phyloP scores from a whole-genome alignment of 2,797 vertebrate genomes.

The Linurgus olivaceus region DNA sequence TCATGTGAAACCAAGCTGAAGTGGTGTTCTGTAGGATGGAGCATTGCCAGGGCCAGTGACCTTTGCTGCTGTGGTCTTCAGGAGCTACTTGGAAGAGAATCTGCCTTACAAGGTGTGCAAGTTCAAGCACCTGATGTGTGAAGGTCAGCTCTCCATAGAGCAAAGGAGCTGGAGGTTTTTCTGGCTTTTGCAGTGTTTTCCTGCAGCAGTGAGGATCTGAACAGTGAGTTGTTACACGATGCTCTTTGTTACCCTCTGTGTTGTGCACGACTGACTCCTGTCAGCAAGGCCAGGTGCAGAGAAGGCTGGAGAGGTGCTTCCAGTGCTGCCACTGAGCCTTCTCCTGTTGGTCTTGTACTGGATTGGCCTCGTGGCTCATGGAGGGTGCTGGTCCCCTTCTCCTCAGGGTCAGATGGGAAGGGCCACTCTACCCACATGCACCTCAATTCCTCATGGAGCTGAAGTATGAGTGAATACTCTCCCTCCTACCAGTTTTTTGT shows the following conservation, averaged over 20 bases:
- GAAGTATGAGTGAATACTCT: neutral
- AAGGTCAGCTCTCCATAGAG: neutral
- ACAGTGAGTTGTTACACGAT: accelerated
- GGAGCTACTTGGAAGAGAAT: neutral
- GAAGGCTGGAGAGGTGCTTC: neutral
- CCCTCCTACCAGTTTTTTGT: neutral
- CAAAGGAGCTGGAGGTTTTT: neutral
- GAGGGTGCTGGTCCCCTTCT: neutral
- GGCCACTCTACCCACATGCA: neutral
- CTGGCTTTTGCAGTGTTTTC: neutral
- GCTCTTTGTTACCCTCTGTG: neutral
- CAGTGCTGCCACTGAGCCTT: neutral
- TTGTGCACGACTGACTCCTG: accelerated
- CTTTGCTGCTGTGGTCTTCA: neutral
- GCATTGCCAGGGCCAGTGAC: neutral
- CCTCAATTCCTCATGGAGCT: neutral
- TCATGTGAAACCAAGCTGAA: neutral
- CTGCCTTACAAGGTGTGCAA: neutral
- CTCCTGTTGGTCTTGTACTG: neutral
- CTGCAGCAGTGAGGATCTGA: accelerated
- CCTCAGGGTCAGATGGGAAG: accelerated
- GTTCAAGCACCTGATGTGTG: neutral
- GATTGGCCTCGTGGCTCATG: neutral
- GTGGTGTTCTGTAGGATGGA: neutral
- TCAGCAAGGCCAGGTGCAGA: neutral